These are phyloP conservation scores for Climacteris rufus DNA, from an alignment of 2,113 vertebrate species.

Conservation along the genomic window DNA sequence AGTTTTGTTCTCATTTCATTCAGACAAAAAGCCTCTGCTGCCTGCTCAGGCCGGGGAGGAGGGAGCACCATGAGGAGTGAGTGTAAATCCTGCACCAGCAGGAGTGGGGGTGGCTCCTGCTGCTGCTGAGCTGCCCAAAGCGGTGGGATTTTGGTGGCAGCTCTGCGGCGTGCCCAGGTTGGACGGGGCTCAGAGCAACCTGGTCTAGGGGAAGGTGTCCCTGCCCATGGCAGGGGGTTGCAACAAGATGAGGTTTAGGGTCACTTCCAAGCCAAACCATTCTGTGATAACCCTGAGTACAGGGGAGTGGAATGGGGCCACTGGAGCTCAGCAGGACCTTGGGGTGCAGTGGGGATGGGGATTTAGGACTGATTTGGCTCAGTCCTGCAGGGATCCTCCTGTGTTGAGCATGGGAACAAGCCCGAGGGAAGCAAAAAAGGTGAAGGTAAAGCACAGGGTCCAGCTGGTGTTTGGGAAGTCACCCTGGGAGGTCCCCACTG, in stretches of 20 bases:
- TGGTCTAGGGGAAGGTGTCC: background rate
- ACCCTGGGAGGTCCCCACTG: rapidly evolving
- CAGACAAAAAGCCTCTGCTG: background rate
- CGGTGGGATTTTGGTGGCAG: too few species aligned
- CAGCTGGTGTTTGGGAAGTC: background rate
- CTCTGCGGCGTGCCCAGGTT: rapidly evolving
- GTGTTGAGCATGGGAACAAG: rapidly evolving
- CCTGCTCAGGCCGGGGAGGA: background rate
- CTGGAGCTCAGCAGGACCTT: rapidly evolving
- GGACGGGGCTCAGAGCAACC: background rate
- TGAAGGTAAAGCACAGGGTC: background rate
- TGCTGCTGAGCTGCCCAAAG: background rate
- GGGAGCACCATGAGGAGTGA: rapidly evolving
- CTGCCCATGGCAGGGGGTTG: background rate
- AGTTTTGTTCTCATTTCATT: background rate
- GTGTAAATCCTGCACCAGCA: background rate
- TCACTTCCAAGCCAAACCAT: background rate
- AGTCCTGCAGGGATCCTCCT: too few species aligned
- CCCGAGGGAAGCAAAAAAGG: background rate
- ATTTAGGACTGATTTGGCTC: background rate
- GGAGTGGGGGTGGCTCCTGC: background rate
- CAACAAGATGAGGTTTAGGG: rapidly evolving
- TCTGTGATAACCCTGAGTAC: background rate
- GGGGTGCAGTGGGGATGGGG: background rate
- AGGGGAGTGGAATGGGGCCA: background rate